Evolutionary conservation across 2,797 vertebrate species (phyloP), one percentile per base, ranked within the genome.

Genomic region (Gymnoscopelus microlampas): DNA sequence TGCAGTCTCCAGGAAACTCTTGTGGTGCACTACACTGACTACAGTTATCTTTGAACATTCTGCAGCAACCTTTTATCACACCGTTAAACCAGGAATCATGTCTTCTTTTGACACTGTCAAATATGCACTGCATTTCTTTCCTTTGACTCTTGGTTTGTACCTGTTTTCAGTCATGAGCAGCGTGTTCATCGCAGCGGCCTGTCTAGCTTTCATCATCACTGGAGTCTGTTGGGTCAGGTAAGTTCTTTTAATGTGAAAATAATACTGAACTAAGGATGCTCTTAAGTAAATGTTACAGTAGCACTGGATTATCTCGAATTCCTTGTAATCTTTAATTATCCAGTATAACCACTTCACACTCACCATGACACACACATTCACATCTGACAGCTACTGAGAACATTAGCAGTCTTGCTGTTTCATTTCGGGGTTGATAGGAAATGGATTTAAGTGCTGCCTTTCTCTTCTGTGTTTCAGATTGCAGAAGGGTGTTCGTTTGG

Each of bases 161-260:
- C 6, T 85, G 49, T 82, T 80, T 19, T 44, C 93, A 97, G 97
- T 94, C 71, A 87, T 97, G 87, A 95, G 94, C 1, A 89, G 94
- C 54, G 87, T 93, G 50, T 96, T 95, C 89, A 91, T 95, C 0
- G 78, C 95, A 58, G 92, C 93, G 0, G 95, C 95, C 0, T 88
- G 92, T 0, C 80, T 95, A 0, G 95, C 93, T 0, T 79, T 98
- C 68, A 73, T 94, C 0, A 15, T 95, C 71, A 95, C 95, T 0
- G 94, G 88, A 0, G 70, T 95, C 15, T 98, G 94, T 83, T 98
- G 97, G 96, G 91, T 94, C 92, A 96, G 96, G 97, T 97, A 87
- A 94, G 92, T 44, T 7, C 8, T 10, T 44, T 44, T 44, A 44
- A 44, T 44, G 39, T 44, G 39, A 8, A 7, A 44, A 44, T 44